Percentiles rank a stretch among this genome's conserved stretches.
Evolutionary conservation across 2,113 vertebrate species (phyloP).

Genomic region (Cyanistes caeruleus): DNA sequence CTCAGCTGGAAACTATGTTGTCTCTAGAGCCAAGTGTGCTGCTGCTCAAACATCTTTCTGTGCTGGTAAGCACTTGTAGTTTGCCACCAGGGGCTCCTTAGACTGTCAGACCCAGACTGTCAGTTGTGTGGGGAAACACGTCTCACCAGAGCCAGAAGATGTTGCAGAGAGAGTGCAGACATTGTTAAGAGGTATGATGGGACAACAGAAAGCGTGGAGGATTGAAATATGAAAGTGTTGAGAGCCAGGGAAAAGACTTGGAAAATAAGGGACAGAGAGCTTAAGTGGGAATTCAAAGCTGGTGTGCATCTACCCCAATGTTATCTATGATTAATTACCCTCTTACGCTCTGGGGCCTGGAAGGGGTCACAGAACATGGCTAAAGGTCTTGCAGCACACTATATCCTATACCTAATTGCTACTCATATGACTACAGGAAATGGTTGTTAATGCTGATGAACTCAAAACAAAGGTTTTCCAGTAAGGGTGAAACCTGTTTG

Average conservation of each 20-base stretch:
- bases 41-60: background rate
- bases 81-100: constrained; percentile 36
- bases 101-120: background rate
- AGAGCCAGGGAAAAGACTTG: background rate
- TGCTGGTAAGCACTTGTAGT: constrained; percentile 20
- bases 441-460: background rate
- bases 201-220: background rate
- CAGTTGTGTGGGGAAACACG: background rate
- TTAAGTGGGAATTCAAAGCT: background rate
- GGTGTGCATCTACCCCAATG: background rate
- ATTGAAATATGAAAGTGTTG: background rate
- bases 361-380: background rate
- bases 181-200: background rate
- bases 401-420: background rate
- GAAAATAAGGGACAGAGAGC: background rate
- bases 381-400: background rate
- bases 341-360: background rate
- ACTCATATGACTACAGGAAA: background rate
- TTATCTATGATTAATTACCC: constrained; percentile 15
- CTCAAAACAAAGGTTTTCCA: background rate
- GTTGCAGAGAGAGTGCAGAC: background rate
- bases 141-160: background rate
- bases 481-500: background rate
- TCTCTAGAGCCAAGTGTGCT: constrained; percentile 1
- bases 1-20: constrained; percentile 1